These are phyloP conservation scores for Nestor notabilis DNA, from an alignment of 2,113 vertebrate genomes.

Conservation along the genomic window DNA sequence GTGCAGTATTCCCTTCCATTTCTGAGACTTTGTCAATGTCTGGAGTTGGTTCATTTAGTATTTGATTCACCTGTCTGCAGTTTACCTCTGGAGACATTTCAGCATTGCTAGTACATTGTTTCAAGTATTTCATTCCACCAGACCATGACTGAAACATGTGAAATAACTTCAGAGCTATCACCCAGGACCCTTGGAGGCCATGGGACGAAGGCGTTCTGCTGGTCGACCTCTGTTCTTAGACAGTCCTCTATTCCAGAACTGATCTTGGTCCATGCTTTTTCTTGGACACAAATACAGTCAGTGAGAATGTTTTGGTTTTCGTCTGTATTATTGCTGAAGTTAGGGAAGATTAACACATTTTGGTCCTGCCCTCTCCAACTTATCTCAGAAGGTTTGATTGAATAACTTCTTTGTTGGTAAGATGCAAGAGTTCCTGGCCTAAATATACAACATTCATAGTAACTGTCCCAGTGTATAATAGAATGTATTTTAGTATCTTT, in stretches of 20 bases:
- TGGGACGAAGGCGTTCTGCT: not conserved
- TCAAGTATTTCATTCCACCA: not conserved
- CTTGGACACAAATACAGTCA: not conserved
- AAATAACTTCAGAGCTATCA: not conserved
- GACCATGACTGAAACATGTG: not conserved
- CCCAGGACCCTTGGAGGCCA: not conserved
- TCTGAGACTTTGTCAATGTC: not conserved
- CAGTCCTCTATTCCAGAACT: not conserved
- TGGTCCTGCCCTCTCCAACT: not conserved
- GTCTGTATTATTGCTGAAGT: not conserved
- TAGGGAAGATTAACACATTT: not conserved
- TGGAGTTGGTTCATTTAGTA: not conserved
- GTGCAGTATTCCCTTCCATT: conserved; percentile 46
- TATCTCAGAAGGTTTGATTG: not conserved
- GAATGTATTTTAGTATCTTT: not conserved
- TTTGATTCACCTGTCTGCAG: not conserved
- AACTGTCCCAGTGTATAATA: not conserved
- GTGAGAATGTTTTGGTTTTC: not conserved
- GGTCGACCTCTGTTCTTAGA: not conserved
- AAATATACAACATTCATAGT: not conserved
- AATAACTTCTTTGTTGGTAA: not conserved
- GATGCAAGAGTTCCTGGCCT: not conserved
- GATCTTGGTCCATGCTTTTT: not conserved
- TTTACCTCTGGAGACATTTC: not conserved
- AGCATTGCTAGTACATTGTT: not conserved